Base-by-base conservation (phyloP, 2,113 vertebrate genomes). In the Rhinolophus sinicus region DNA sequence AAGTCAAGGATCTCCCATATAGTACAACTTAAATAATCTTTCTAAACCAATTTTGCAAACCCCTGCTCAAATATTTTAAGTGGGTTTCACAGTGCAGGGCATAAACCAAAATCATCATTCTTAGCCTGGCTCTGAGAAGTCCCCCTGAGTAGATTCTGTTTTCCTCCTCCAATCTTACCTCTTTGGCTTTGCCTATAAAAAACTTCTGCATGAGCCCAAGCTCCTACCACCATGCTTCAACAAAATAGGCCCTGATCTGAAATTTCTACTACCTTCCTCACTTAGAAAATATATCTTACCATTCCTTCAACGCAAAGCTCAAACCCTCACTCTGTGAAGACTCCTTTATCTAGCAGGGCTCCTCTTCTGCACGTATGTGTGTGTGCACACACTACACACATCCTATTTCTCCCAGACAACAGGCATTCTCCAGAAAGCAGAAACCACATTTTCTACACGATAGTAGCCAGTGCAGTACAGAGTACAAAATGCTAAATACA, bases 71-170 rank as follows among this genome's bases (percentile, higher is more conserved):
- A 44, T 81, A 72, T 70, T 69, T 75, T 95, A 75, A 87, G 50
- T 70, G n/a, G 52, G 58, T 91, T 65, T 65, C 47, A 88, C 1
- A 88, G 35, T n/a, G 13, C 22, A 76, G 8, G 69, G 50, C 8
- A 44, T 83, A 78, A 72, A 89, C 54, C 88, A 84, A 96, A 65
- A 67, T 24, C 30, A 65, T 58, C 65, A 81, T 87, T 87, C 38
- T 91, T 54, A 92, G 78, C 35, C 15, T 88, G 30, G 30, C 44
- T 82, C 58, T 62, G 35, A 88, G 40, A 96, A 96, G 64, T 95
- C 52, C 35, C 67, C 60, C 54, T 77, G 16, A 70, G 38, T 2
- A 70, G 40, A 69, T 70, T 75, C 14, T 85, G 38, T 30, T 92
- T 83, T 54, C 38, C 72, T 96, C 62, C 33, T 70, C 47, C 33